These are phyloP conservation scores for Macrocentrus cingulum DNA, from an alignment of 1,140 invertebrate species.

Conservation along the genomic window DNA sequence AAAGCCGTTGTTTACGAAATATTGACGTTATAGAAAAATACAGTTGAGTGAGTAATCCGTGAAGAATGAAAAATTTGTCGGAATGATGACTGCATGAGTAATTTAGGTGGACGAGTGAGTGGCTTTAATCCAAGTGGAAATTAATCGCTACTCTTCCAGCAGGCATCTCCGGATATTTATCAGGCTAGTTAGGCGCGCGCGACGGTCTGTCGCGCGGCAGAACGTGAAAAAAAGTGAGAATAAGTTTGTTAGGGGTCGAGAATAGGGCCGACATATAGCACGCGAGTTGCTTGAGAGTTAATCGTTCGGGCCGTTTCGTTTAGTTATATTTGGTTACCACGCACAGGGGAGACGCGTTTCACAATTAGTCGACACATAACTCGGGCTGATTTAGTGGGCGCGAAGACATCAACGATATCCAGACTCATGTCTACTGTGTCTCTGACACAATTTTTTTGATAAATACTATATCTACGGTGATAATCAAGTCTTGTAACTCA, in stretches of 20 bases:
- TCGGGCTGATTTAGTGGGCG: conserved; percentile 49
- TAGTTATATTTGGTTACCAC: conserved; percentile 56
- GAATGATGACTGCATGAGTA: conserved; percentile 2
- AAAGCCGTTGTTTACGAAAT: too few relatives aligned
- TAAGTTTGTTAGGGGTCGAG: conserved; percentile 12
- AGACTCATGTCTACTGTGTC: conserved; percentile 3
- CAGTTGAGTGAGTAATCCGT: background rate
- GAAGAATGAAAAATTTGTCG: background rate
- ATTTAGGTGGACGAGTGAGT: conserved; percentile 21
- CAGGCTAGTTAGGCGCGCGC: conserved; percentile 20
- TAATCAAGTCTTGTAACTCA: too few relatives aligned
- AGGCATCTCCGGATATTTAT: conserved; percentile 28
- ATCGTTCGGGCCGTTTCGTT: conserved; percentile 50
- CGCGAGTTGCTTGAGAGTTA: conserved; percentile 33
- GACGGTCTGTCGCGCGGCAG: too few relatives aligned
- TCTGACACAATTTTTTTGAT: too few relatives aligned
- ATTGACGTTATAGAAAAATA: too few relatives aligned
- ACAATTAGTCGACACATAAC: conserved; percentile 59
- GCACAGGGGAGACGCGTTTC: conserved; percentile 36
- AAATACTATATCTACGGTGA: too few relatives aligned
- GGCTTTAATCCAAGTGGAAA: conserved; percentile 24
- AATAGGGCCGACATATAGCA: conserved; percentile 23
- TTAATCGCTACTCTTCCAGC: conserved; percentile 28
- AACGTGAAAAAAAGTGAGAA: conserved; percentile 17
- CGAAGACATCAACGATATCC: conserved; percentile 11